Percentiles rank a stretch among this genome's conserved stretches.
Evolutionary conservation across 2,888 invertebrate genomes (phyloP).

Genomic region (Zaprionus bogoriensis): DNA sequence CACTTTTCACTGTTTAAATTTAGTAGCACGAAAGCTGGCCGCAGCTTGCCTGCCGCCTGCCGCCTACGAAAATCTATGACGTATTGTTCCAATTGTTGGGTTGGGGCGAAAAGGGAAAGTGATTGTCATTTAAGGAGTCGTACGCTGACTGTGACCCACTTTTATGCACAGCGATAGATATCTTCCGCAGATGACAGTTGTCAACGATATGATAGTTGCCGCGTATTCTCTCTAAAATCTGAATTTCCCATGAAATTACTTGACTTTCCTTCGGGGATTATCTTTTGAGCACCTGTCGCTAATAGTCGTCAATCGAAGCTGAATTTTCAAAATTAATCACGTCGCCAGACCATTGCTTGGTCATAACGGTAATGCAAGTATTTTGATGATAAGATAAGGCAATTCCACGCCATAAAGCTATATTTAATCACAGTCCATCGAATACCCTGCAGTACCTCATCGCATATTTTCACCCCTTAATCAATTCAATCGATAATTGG

Average conservation of each 20-base stretch:
- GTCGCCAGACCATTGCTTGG: neutral
- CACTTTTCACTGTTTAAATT: conserved; percentile 62
- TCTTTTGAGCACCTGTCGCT: neutral
- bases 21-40: conserved; percentile 44
- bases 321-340: neutral
- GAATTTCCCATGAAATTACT: too few relatives aligned
- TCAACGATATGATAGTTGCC: too few relatives aligned
- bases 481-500: conserved; percentile 10
- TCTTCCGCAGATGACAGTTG: neutral
- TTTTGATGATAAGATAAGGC: conserved; percentile 32
- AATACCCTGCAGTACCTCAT: neutral
- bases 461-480: neutral
- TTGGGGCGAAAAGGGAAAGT: neutral
- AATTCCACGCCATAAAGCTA: neutral
- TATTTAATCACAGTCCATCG: neutral
- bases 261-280: neutral
- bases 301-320: too few relatives aligned
- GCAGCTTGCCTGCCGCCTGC: too few relatives aligned
- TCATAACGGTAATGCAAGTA: neutral
- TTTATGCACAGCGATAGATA: neutral
- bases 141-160: neutral
- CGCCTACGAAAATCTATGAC: conserved; percentile 29
- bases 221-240: too few relatives aligned
- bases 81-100: conserved; percentile 24
- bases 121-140: neutral